Evolutionary conservation across 2,113 vertebrate genomes (phyloP).

Genomic region (Apteryx owenii): DNA sequence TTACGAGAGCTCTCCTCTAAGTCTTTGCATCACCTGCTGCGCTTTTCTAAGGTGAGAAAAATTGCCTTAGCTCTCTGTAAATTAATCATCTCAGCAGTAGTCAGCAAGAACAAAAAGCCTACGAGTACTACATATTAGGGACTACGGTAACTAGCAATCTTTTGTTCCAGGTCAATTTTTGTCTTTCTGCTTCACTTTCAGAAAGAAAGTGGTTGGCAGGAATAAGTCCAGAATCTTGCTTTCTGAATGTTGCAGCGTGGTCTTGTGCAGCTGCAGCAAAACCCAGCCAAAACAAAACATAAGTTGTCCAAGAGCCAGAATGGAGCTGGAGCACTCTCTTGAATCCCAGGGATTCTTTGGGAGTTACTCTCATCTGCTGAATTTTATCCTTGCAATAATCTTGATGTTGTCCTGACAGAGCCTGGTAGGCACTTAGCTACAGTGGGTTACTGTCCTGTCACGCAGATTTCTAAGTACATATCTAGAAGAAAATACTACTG

Average conservation of each 20-base stretch:
- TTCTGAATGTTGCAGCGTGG: constrained; percentile 1
- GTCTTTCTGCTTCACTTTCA: constrained; percentile 24
- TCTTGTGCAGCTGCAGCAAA: constrained; percentile 21
- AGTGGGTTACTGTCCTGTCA: background rate
- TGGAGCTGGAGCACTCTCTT: background rate
- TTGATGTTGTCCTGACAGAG: background rate
- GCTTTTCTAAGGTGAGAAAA: constrained; percentile 15
- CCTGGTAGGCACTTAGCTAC: background rate
- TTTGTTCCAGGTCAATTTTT: constrained; percentile 32
- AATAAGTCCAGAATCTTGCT: constrained; percentile 21
- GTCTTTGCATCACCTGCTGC: background rate
- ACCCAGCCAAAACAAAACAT: constrained; percentile 27
- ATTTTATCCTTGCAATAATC: background rate
- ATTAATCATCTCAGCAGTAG: constrained; percentile 35
- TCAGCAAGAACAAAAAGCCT: background rate
- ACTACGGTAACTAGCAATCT: background rate
- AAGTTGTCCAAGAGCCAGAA: background rate
- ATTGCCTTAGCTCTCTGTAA: constrained; percentile 36
- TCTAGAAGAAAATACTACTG: background rate
- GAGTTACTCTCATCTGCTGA: background rate
- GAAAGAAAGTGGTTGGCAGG: constrained; percentile 26
- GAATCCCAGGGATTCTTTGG: background rate
- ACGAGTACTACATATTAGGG: background rate
- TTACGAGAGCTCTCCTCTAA: background rate
- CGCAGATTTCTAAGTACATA: background rate